Base-by-base conservation (phyloP, 2,113 vertebrate genomes). In the Protomyctophum bolini region DNA sequence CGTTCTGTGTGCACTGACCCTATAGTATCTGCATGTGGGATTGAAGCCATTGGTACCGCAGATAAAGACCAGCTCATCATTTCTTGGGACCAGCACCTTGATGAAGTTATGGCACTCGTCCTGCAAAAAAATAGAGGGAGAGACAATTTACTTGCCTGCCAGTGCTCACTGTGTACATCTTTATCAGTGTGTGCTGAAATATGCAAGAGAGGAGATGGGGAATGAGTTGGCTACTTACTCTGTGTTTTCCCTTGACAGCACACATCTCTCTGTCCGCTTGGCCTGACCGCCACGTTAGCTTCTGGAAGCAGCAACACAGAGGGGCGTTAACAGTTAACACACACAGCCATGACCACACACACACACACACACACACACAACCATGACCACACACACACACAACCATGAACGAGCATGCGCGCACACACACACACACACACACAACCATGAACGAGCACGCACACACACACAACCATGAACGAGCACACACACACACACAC, bases 101-200 rank as follows among this genome's bases (percentile, higher is more conserved):
- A 99, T 98, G 83, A 98, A 99, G 89, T 99, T 99, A 92, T 99
- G 98, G 91, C 98, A 98, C 92, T 99, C 98, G 28, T 99, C 98
- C 98, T 99, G 84, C 74, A 89, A 67, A 7, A 33, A 50, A 74
- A 51, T 47, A 57, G 7, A 10, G 6, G 2, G 55, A 58, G 12
- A 29, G 7, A 67, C 9, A 8, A 67, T 62, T 61, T 70, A 12
- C 76, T 47, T 50, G 61, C 4, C 21, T 8, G 47, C 57, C 58
- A 56, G 47, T 8, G 6, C n/a, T 61, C 14, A 47, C 7, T 29
- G 48, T n/a, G 47, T 3, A 55, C 1, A 55, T 21, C 50, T 59
- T 12, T 59, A 6, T 60, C 46, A 12, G 0, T n/a, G 28, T 2
- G 28, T 4, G 0, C 28, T 33, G 63, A 28, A 56, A 63, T 8